These are phyloP conservation scores for Pristiophorus japonicus DNA, from an alignment of 2,113 vertebrate species.

Conservation along the genomic window DNA sequence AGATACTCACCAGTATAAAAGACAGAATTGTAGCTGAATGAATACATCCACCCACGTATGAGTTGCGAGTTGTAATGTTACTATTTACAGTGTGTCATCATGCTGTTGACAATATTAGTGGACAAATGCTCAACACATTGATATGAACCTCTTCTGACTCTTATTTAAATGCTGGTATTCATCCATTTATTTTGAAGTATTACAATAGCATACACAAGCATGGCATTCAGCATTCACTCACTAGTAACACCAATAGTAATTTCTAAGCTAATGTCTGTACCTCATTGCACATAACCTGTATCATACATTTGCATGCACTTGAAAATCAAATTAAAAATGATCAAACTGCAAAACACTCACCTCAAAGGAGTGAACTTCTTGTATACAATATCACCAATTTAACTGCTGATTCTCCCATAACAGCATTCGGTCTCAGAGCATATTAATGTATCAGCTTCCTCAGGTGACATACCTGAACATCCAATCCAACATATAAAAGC, in stretches of 20 bases:
- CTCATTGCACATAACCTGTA: background rate
- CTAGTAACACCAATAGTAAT: background rate
- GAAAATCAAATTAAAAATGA: background rate
- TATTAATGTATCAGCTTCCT: background rate
- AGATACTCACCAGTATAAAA: background rate
- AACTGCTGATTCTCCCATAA: background rate
- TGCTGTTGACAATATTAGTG: background rate
- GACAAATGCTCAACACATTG: background rate
- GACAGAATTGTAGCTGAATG: background rate
- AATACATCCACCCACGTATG: background rate
- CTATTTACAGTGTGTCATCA: background rate
- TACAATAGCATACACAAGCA: background rate
- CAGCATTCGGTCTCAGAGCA: background rate
- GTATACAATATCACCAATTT: background rate
- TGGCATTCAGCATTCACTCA: background rate
- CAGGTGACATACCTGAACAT: background rate
- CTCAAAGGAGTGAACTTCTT: background rate
- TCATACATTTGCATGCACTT: background rate
- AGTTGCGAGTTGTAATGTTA: background rate
- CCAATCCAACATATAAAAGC: background rate
- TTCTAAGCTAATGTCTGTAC: background rate
- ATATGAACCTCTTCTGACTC: background rate
- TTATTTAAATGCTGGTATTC: no score
- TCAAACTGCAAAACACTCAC: background rate
- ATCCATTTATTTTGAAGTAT: background rate